Evolutionary conservation across 2,113 vertebrate genomes (phyloP).

Genomic region (Seriola quinqueradiata): DNA sequence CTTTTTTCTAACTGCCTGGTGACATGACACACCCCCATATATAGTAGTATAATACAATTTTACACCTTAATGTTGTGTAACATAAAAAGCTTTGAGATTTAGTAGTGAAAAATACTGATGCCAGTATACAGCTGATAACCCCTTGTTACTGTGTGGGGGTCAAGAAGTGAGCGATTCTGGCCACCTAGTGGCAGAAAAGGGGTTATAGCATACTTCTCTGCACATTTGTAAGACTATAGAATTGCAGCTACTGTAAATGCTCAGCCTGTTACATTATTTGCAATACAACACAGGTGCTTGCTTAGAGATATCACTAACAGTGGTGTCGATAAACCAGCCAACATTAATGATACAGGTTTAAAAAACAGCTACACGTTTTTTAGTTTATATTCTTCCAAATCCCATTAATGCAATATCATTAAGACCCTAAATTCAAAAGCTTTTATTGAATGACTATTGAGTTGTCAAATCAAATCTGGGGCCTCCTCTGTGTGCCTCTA

Average conservation of each 20-base stretch:
- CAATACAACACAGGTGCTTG: not conserved
- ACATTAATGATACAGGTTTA: constrained; percentile 7
- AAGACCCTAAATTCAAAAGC: constrained; percentile 5
- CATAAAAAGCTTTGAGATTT: not conserved
- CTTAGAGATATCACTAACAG: not conserved
- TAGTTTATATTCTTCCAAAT: not conserved
- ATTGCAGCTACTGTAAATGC: not conserved
- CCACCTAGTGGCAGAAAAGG: constrained; percentile 74
- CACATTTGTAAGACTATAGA: not conserved
- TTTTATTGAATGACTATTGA: not conserved
- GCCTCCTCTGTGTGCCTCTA: not conserved
- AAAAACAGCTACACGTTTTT: not conserved
- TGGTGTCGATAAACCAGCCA: not conserved
- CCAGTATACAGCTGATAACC: not conserved
- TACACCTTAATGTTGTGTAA: not conserved
- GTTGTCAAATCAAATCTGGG: constrained; percentile 23
- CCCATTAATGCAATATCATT: constrained; percentile 17
- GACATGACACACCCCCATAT: not conserved
- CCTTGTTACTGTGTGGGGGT: not conserved
- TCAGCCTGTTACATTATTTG: not conserved
- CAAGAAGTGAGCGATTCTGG: constrained; percentile 45
- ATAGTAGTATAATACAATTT: not conserved
- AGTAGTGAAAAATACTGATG: not conserved
- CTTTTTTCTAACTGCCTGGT: not conserved
- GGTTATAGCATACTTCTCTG: not conserved